Percentiles rank a stretch among this genome's conserved stretches.
Evolutionary conservation across 2,797 vertebrate species (phyloP).

Genomic region (Muscicapa comitata): DNA sequence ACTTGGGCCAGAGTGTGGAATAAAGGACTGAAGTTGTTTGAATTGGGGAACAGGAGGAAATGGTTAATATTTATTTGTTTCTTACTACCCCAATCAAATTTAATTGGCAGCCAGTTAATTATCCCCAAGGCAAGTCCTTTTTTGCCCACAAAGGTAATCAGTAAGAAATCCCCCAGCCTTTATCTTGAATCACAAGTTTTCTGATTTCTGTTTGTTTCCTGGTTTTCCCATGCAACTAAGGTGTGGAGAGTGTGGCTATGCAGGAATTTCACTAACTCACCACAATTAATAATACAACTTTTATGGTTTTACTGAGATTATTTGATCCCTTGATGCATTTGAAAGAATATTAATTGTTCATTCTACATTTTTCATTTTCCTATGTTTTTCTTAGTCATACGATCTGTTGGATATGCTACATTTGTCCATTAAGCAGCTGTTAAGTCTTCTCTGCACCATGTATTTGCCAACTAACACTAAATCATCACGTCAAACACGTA

Average conservation of each 20-base stretch:
- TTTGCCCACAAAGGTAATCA: neutral
- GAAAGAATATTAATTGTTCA: neutral
- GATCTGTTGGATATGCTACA: neutral
- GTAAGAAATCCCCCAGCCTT: neutral
- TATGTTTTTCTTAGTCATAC: neutral
- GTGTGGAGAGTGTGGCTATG: rapidly evolving
- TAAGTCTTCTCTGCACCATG: neutral
- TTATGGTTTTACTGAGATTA: neutral
- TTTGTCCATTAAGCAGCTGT: neutral
- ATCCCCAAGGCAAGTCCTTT: neutral
- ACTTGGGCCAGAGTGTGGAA: neutral
- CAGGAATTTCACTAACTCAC: neutral
- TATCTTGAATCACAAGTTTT: neutral
- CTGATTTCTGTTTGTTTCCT: neutral
- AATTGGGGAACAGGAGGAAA: rapidly evolving
- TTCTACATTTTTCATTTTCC: neutral
- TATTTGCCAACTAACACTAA: neutral
- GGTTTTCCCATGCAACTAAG: neutral
- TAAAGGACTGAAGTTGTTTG: neutral
- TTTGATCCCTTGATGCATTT: neutral
- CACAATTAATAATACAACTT: neutral
- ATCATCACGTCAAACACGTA: neutral
- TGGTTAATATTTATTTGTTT: neutral
- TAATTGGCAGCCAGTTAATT: neutral
- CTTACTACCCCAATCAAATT: neutral